Conservation (phyloP, 1,140 invertebrate species). For the Pseudomyrmex flavicornis region DNA sequence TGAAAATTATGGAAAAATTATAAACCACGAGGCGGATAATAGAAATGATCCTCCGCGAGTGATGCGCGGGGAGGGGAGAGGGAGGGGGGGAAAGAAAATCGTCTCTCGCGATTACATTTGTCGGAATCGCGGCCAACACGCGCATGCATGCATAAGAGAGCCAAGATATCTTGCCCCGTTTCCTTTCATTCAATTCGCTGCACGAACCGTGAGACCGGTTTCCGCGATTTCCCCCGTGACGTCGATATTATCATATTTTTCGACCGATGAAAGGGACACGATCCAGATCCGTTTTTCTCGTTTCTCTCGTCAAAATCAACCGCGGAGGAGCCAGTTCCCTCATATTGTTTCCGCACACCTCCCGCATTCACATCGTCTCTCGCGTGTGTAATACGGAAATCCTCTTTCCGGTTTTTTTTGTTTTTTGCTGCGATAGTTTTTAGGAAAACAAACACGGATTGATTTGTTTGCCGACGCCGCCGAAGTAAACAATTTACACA, state of each 20-base stretch:
- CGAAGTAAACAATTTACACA: background rate
- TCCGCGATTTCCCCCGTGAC: constrained; percentile 43
- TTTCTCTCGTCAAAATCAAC: constrained; percentile 43
- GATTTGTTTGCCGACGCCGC: background rate
- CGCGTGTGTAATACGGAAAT: background rate
- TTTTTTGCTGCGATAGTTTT: background rate
- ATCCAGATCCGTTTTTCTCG: background rate
- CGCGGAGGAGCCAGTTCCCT: constrained; percentile 12
- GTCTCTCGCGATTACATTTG: constrained; percentile 32
- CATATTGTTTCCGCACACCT: constrained; percentile 16
- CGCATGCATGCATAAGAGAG: constrained; percentile 15
- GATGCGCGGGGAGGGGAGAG: too few relatives aligned
- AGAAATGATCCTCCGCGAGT: background rate
- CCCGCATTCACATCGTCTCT: background rate
- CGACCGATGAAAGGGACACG: constrained; percentile 15
- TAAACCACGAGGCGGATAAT: background rate
- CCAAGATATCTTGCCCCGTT: constrained; percentile 4
- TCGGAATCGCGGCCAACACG: constrained; percentile 9
- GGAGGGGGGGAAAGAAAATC: background rate
- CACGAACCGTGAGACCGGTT: constrained; percentile 36
- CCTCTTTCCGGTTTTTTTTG: background rate
- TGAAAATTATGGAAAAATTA: background rate
- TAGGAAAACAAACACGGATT: background rate
- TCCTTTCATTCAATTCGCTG: constrained; percentile 47
- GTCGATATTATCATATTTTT: constrained; percentile 44